A percentile compares a stretch with the other conserved stretches of the same genome.
Conservation (phyloP, 2,888 invertebrate genomes). For the Drosophila falleni region DNA sequence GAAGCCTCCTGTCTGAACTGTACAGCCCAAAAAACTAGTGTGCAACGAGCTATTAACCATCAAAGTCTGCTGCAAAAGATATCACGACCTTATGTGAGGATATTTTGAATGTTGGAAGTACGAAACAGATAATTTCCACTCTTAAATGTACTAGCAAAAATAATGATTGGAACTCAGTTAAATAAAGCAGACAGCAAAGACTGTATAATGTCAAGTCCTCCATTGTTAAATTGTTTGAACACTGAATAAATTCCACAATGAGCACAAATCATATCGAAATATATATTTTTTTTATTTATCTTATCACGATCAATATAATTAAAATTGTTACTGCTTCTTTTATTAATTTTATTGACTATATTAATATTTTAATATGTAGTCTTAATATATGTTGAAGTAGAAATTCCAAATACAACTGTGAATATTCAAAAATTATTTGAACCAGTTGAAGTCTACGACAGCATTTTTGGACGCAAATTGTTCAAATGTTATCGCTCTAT, state of each 20-base stretch:
- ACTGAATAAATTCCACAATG: neutral
- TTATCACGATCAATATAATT: neutral
- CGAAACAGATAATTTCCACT: neutral
- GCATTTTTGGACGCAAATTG: conserved; percentile 34
- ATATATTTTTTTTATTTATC: neutral
- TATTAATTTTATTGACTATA: neutral
- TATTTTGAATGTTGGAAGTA: neutral
- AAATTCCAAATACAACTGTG: neutral
- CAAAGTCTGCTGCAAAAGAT: conserved; percentile 35
- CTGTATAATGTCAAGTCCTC: neutral
- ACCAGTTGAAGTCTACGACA: conserved; percentile 17
- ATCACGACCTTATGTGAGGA: conserved; percentile 6
- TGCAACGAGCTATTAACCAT: conserved; percentile 66
- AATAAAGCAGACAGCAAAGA: neutral
- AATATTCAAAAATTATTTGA: too few species aligned
- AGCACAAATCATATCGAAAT: neutral
- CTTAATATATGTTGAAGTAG: neutral
- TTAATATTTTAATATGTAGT: neutral
- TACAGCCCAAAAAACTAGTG: conserved; percentile 34
- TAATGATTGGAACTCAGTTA: neutral
- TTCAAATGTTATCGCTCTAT: conserved; percentile 30
- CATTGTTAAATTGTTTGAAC: neutral
- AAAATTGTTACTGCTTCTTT: neutral
- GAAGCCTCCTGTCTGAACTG: conserved; percentile 28
- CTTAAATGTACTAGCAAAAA: neutral